These are phyloP conservation scores for Tenthredo amoena DNA, from an alignment of 2,888 invertebrate species.

Conservation along the genomic window DNA sequence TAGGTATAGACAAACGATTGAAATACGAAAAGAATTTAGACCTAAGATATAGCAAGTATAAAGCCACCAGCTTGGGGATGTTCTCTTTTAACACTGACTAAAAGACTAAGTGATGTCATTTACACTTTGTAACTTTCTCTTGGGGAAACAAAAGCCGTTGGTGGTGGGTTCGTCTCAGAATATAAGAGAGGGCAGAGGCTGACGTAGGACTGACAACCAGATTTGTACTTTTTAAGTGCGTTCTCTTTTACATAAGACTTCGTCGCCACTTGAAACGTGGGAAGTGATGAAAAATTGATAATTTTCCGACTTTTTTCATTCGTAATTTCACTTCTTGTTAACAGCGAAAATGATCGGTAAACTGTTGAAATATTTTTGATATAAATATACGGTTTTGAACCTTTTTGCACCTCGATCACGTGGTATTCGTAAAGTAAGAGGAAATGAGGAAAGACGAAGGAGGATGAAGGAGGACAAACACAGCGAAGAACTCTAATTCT, in stretches of 20 bases:
- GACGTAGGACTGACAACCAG: conserved; percentile 67
- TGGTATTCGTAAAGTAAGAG: not conserved
- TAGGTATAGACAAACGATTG: not conserved
- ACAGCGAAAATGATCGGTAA: not conserved
- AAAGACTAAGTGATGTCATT: conserved; percentile 65
- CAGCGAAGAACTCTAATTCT: conserved; percentile 45
- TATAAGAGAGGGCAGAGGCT: conserved; percentile 43
- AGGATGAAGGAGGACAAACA: not conserved
- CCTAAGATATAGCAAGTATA: not conserved
- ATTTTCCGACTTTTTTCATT: not conserved
- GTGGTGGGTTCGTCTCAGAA: conserved; percentile 59
- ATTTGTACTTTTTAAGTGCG: conserved; percentile 69
- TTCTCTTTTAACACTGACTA: conserved; percentile 58
- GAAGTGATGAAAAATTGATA: not conserved
- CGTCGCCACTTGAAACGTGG: conserved; percentile 45
- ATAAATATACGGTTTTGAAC: not conserved
- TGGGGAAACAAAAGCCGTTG: conserved; percentile 59
- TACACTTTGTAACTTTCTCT: conserved; percentile 64
- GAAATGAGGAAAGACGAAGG: not conserved
- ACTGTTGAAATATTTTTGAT: not conserved
- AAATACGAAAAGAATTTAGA: not conserved
- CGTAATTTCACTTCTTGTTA: not conserved
- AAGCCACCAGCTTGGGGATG: conserved; percentile 21
- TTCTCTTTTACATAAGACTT: conserved; percentile 61
- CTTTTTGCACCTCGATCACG: not conserved